Percentiles rank a stretch among this genome's conserved stretches.
Evolutionary conservation across 2,888 invertebrate species (phyloP).

Genomic region (Tenthredo amoena): DNA sequence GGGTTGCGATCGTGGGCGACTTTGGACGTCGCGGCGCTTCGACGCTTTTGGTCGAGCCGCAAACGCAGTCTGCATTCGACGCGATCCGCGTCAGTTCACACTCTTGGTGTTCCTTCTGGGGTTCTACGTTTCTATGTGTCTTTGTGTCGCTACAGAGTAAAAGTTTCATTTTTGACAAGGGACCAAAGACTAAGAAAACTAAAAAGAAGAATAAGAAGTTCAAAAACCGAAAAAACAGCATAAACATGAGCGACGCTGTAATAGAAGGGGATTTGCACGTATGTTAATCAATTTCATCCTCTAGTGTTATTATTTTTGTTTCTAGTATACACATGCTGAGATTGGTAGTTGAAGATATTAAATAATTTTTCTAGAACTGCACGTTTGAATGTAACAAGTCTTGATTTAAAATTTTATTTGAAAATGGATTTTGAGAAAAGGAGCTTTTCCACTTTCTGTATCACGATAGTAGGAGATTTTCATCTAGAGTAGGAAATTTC

Average conservation of each 20-base stretch:
- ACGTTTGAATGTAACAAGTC: neutral
- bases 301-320: neutral
- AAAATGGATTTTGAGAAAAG: neutral
- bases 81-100: constrained; percentile 27
- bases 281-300: constrained; percentile 8
- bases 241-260: constrained; percentile 15
- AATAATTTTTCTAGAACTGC: neutral
- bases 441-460: neutral
- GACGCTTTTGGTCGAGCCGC: constrained; percentile 36
- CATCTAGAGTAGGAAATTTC: neutral
- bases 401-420: neutral
- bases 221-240: neutral
- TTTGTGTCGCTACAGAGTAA: neutral
- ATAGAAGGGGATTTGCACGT: constrained; percentile 41
- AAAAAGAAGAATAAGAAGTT: neutral
- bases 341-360: neutral
- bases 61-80: constrained; percentile 51
- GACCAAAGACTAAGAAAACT: neutral
- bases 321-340: neutral
- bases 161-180: neutral
- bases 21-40: constrained; percentile 45
- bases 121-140: neutral
- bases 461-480: neutral
- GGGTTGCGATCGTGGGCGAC: constrained; percentile 34
- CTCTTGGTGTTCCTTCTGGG: neutral